Percentiles rank a stretch among this genome's conserved stretches.
phyloP scores from a whole-genome alignment of 2,797 vertebrate genomes.

The Hozukius guyotensis region DNA sequence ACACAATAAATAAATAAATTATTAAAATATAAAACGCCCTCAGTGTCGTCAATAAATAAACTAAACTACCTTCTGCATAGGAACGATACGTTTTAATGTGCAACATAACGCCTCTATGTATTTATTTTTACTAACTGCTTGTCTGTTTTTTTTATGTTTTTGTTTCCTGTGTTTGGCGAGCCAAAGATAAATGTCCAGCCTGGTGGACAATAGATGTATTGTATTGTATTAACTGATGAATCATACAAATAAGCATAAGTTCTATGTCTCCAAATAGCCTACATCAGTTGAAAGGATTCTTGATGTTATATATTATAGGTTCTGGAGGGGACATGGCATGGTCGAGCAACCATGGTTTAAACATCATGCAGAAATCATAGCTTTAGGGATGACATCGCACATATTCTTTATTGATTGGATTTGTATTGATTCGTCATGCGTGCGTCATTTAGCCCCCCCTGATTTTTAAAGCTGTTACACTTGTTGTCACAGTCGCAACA shows the following conservation, averaged over 20 bases:
- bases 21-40: no score
- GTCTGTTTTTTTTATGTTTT: no score
- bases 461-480: neutral
- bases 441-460: neutral
- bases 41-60: no score
- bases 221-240: neutral
- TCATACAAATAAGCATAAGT: neutral
- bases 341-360: neutral
- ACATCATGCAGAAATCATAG: neutral
- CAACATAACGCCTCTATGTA: no score
- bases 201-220: no score
- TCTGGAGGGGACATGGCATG: no score
- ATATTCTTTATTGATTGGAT: neutral
- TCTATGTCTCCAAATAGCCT: neutral
- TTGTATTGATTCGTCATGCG: neutral
- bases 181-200: no score
- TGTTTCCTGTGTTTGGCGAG: no score
- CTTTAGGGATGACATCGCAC: neutral
- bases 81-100: no score
- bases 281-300: neutral
- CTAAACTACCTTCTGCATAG: no score
- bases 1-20: no score
- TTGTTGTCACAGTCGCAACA: neutral
- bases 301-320: neutral
- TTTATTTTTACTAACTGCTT: no score